Conservation (phyloP, 2,888 invertebrate genomes). For the Diarsia rubi region DNA sequence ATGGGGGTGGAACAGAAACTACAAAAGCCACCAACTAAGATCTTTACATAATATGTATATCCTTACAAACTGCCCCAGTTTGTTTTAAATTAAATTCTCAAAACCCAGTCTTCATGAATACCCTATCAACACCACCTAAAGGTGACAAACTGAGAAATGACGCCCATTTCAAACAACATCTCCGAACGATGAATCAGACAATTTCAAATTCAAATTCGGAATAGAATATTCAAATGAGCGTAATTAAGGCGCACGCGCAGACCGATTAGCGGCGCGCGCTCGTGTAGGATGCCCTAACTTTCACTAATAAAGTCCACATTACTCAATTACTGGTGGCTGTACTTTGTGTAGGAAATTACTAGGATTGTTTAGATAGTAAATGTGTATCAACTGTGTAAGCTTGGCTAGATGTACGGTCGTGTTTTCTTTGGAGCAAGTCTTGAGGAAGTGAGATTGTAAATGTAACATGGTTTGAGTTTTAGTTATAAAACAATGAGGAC, state of each 20-base stretch:
- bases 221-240: constrained; percentile 83
- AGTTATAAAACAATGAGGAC: constrained; percentile 19
- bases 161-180: constrained; percentile 62
- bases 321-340: constrained; percentile 72
- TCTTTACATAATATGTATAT: neutral
- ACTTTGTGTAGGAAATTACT: constrained; percentile 66
- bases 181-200: constrained; percentile 78
- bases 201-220: constrained; percentile 84
- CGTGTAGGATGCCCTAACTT: constrained; percentile 74
- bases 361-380: constrained; percentile 49
- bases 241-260: constrained; percentile 77
- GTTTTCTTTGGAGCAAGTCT: constrained; percentile 21
- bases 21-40: neutral
- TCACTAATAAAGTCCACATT: constrained; percentile 76
- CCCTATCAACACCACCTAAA: constrained; percentile 31
- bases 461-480: constrained; percentile 11
- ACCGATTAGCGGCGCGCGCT: constrained; percentile 76
- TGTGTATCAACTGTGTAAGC: constrained; percentile 43
- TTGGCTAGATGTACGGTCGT: constrained; percentile 39
- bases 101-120: neutral
- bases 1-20: neutral
- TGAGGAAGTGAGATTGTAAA: constrained; percentile 46
- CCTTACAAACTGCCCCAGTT: neutral
- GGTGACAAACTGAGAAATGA: constrained; percentile 50
- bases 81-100: neutral